These are phyloP conservation scores for Tuberolachnus salignus DNA, from an alignment of 2,888 invertebrate genomes.

Conservation along the genomic window DNA sequence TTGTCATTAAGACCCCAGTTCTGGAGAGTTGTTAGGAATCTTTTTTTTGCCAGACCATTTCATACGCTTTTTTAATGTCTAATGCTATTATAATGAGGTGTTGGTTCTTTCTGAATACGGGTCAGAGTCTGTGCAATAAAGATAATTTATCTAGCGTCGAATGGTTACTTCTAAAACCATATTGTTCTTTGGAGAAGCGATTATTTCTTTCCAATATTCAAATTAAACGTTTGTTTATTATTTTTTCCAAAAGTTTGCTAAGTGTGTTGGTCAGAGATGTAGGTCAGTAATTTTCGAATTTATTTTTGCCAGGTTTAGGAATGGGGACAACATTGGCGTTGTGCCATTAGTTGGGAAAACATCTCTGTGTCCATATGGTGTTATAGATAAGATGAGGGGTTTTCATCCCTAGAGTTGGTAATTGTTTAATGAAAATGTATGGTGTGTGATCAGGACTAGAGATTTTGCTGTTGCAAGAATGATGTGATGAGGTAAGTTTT, in stretches of 20 bases:
- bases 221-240: conserved; percentile 7
- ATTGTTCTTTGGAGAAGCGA: not conserved
- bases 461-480: not conserved
- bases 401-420: not conserved
- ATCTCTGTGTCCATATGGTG: not conserved
- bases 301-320: not conserved
- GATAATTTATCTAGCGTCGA: not conserved
- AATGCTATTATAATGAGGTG: not conserved
- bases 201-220: not conserved
- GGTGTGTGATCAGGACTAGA: not conserved
- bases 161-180: not conserved
- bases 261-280: not conserved
- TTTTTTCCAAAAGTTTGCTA: not conserved
- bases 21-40: too few species aligned
- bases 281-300: not conserved
- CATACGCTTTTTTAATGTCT: too few species aligned
- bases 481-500: not conserved
- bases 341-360: not conserved
- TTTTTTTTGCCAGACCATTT: too few species aligned
- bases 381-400: not conserved
- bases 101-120: not conserved
- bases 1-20: too few species aligned
- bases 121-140: not conserved
- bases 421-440: not conserved
- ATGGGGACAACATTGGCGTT: not conserved